Evolutionary conservation across 2,113 vertebrate genomes (phyloP).

Genomic region (Neogobius melanostomus): DNA sequence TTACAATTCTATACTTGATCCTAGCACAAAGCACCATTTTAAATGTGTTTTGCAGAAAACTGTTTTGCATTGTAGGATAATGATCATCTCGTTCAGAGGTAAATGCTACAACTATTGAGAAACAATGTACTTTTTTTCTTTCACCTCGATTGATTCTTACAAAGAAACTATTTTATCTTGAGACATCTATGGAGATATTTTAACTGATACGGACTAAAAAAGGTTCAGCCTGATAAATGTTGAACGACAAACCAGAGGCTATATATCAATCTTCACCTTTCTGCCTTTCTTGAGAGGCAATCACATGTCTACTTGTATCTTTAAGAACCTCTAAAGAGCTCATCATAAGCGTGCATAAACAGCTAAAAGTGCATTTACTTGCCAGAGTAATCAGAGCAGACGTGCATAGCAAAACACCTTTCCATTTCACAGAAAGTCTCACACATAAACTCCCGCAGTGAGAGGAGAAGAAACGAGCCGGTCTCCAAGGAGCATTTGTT

Average conservation of each 20-base stretch:
- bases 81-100: background rate
- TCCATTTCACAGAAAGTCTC: conserved; percentile 36
- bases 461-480: conserved; percentile 18
- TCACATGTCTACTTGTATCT: background rate
- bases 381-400: conserved; percentile 33
- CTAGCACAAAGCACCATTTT: background rate
- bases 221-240: background rate
- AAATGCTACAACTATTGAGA: background rate
- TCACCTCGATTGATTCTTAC: no score
- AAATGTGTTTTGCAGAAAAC: background rate
- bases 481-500: conserved; percentile 39
- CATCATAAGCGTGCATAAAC: background rate
- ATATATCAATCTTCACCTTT: background rate
- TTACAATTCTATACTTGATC: background rate
- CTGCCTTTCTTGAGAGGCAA: background rate
- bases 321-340: background rate
- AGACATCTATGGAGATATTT: background rate
- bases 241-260: background rate
- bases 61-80: background rate
- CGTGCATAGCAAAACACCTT: conserved; percentile 28
- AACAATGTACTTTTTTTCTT: background rate
- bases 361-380: background rate
- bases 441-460: conserved; percentile 25
- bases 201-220: background rate
- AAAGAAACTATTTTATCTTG: no score